phyloP scores from a whole-genome alignment of 2,797 vertebrate genomes.

The Acipenser ruthenus region DNA sequence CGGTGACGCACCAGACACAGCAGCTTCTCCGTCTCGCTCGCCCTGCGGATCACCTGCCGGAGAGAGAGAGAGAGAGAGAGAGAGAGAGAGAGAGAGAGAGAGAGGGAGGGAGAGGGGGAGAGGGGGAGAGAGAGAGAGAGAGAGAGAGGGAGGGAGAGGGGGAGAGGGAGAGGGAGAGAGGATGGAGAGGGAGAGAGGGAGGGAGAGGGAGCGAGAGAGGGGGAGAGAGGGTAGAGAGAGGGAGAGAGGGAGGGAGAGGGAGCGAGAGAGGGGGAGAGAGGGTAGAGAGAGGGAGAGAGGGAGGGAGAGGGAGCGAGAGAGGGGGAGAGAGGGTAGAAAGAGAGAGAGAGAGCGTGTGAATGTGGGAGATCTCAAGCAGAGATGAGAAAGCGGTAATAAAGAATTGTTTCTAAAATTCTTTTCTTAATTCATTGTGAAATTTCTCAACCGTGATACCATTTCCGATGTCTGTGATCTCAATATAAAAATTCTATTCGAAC shows the following conservation, averaged over 20 bases:
- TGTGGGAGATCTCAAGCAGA: background rate
- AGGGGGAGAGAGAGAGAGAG: background rate
- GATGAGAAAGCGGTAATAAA: no score
- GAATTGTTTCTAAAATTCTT: no score
- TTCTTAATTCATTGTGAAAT: no score
- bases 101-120: background rate
- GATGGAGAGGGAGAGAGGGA: conserved; percentile 21
- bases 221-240: background rate
- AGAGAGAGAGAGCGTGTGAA: conserved; percentile 23
- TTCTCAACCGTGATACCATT: no score
- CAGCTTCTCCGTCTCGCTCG: conserved; percentile 82
- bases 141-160: background rate
- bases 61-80: background rate
- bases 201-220: conserved; percentile 2
- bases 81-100: background rate
- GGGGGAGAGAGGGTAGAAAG: conserved; percentile 7
- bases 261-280: no score
- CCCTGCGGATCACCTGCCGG: conserved; percentile 81
- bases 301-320: background rate
- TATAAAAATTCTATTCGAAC: conserved; percentile 1
- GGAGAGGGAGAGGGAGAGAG: conserved; percentile 17
- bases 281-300: background rate
- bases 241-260: background rate
- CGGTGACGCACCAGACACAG: conserved; percentile 89
- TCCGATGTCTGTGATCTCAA: background rate